Evolutionary conservation across 1,140 invertebrate species (phyloP).

Genomic region (Drosophila rhopaloa): DNA sequence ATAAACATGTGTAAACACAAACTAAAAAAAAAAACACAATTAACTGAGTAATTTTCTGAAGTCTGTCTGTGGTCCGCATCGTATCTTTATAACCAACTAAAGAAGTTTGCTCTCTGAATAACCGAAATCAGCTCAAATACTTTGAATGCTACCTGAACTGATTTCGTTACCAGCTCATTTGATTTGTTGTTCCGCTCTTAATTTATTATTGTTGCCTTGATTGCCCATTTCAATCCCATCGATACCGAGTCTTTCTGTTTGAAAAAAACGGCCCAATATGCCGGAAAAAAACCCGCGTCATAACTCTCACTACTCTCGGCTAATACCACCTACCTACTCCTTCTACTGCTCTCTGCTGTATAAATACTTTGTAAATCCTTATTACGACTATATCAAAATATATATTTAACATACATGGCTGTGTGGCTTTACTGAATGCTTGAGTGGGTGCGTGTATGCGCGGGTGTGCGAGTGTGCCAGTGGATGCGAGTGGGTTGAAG

Average conservation of each 20-base stretch:
- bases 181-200: slow-evolving; percentile 13
- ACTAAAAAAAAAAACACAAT: not conserved
- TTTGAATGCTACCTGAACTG: not conserved
- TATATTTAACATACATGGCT: slow-evolving; percentile 13
- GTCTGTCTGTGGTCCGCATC: slow-evolving; percentile 11
- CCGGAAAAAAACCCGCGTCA: slow-evolving; percentile 16
- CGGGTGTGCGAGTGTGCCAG: slow-evolving; percentile 17
- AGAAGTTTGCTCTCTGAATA: not conserved
- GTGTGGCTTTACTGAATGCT: slow-evolving; percentile 26
- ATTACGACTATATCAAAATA: slow-evolving; percentile 20
- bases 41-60: not conserved
- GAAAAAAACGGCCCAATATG: slow-evolving; percentile 1
- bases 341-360: slow-evolving; percentile 41
- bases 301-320: slow-evolving; percentile 64
- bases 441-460: slow-evolving; percentile 7
- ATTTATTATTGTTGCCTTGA: slow-evolving; percentile 20
- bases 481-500: slow-evolving; percentile 5
- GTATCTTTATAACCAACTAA: not conserved
- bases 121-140: slow-evolving; percentile 16
- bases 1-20: slow-evolving; percentile 14
- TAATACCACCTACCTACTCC: slow-evolving; percentile 46
- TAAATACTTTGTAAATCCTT: slow-evolving; percentile 23
- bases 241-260: slow-evolving; percentile 20
- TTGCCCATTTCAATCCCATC: slow-evolving; percentile 25
- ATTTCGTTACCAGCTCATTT: slow-evolving; percentile 1